Percentiles rank a stretch among this genome's conserved stretches.
phyloP scores from a whole-genome alignment of 2,888 invertebrate genomes.

The Caenorhabditis doughertyi region DNA sequence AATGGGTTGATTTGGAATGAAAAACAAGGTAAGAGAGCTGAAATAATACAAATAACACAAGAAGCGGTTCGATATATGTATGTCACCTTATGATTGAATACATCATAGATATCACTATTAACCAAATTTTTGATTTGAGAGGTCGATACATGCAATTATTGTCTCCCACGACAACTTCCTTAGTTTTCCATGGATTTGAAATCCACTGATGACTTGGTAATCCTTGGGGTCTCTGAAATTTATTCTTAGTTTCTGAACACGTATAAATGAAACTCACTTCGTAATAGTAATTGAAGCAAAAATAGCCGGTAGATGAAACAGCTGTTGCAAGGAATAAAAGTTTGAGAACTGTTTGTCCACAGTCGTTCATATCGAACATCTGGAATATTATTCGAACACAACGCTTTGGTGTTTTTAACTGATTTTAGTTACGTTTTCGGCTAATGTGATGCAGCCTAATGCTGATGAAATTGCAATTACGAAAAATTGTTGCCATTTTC shows the following conservation, averaged over 20 bases:
- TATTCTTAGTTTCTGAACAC: too few species aligned
- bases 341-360: neutral
- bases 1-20: neutral
- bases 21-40: neutral
- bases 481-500: conserved; percentile 38
- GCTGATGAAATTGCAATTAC: neutral
- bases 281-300: conserved; percentile 33
- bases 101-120: neutral
- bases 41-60: neutral
- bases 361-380: neutral
- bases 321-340: neutral
- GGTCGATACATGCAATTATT: conserved; percentile 13
- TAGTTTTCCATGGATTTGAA: neutral
- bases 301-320: neutral
- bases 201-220: conserved; percentile 24
- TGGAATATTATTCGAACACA: neutral
- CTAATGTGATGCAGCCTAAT: neutral
- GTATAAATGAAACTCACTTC: too few species aligned
- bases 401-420: neutral
- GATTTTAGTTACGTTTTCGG: conserved; percentile 5
- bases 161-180: neutral
- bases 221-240: conserved; percentile 32
- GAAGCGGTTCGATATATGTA: neutral
- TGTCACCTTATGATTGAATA: neutral
- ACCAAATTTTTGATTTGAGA: conserved; percentile 10